Conservation (phyloP, 1,140 invertebrate genomes). For the Sinella curviseta region DNA sequence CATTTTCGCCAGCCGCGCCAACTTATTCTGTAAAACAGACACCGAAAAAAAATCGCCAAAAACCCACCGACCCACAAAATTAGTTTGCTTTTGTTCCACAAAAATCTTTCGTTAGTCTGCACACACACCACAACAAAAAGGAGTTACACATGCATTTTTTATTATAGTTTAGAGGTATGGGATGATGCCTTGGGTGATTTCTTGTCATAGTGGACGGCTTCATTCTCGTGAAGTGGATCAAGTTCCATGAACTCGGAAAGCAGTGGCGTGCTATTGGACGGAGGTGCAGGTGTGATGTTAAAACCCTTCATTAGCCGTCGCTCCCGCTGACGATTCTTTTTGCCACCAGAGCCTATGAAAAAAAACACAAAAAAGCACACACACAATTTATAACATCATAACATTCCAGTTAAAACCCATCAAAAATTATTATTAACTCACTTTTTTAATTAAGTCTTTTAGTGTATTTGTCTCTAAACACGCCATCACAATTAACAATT, state of each 20-base stretch:
- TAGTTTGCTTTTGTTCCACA: neutral
- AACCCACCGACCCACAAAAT: neutral
- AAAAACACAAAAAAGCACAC: conserved; percentile 6
- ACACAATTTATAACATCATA: neutral
- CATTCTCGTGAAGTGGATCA: conserved; percentile 41
- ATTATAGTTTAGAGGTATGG: neutral
- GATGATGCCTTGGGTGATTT: conserved; percentile 45
- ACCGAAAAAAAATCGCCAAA: neutral
- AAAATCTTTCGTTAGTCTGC: neutral
- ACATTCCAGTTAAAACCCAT: neutral
- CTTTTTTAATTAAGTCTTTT: too few relatives aligned
- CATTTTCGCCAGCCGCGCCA: conserved; percentile 53
- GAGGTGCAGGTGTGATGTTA: conserved; percentile 74
- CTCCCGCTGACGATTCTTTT: conserved; percentile 90
- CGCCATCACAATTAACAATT: too few relatives aligned
- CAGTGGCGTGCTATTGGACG: conserved; percentile 55
- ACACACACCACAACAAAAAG: neutral
- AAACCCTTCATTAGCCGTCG: conserved; percentile 90
- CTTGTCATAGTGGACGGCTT: conserved; percentile 44
- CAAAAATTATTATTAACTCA: neutral
- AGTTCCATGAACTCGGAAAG: conserved; percentile 43
- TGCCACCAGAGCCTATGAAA: conserved; percentile 75
- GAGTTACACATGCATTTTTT: conserved; percentile 18
- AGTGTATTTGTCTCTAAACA: too few relatives aligned
- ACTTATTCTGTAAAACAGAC: conserved; percentile 52